These are phyloP conservation scores for Apantesis nais DNA, from an alignment of 2,888 invertebrate genomes.

Conservation along the genomic window DNA sequence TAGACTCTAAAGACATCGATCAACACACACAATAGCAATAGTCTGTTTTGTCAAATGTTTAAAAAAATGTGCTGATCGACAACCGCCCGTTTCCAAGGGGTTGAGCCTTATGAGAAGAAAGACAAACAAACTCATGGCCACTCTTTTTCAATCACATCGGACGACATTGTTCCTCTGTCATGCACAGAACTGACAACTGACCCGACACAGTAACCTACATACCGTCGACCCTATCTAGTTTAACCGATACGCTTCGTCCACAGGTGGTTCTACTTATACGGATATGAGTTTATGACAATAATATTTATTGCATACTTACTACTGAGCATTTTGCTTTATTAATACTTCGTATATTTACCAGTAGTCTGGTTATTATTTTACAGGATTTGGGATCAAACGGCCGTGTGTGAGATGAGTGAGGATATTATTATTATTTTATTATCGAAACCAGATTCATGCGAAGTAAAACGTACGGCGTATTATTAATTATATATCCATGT, in stretches of 20 bases:
- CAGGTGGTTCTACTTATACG: background rate
- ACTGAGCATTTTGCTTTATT: background rate
- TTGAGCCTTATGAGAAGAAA: too few species aligned
- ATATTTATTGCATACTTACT: background rate
- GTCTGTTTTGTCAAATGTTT: too few species aligned
- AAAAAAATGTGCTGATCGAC: too few species aligned
- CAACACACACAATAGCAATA: too few species aligned
- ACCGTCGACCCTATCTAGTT: background rate
- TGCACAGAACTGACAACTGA: background rate
- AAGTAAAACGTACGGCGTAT: background rate
- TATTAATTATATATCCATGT: background rate
- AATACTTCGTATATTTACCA: background rate
- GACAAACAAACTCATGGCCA: too few species aligned
- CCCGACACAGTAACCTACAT: constrained; percentile 19
- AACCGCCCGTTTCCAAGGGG: too few species aligned
- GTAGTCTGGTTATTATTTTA: too few species aligned
- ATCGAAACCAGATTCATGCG: background rate
- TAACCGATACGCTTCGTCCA: constrained; percentile 13
- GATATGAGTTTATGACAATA: background rate
- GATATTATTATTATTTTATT: background rate
- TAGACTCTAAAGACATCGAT: too few species aligned
- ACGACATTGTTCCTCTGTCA: constrained; percentile 11
- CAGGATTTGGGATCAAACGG: too few species aligned
- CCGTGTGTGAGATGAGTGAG: too few species aligned
- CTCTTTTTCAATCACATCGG: too few species aligned